Evolutionary conservation across 2,797 vertebrate species (phyloP).

Genomic region (Apogon hyalosoma): DNA sequence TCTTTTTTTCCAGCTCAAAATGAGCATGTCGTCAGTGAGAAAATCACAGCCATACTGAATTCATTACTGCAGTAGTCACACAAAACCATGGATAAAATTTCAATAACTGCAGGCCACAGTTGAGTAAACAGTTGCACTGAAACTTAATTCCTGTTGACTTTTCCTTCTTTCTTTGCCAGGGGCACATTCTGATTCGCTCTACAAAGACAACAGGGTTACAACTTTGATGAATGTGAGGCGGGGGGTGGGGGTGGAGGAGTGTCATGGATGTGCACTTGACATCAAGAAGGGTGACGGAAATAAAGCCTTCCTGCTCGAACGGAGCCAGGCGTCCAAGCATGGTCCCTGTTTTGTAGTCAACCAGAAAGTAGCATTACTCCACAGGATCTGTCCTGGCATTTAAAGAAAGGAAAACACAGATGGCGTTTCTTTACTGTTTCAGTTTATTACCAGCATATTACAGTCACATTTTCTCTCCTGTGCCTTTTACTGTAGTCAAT

Average conservation of each 20-base stretch:
- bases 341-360: constrained; percentile 54
- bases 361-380: constrained; percentile 53
- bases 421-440: constrained; percentile 27
- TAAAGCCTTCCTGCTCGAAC: constrained; percentile 54
- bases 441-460: constrained; percentile 26
- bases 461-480: constrained; percentile 31
- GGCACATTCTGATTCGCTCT: constrained; percentile 94
- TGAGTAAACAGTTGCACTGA: constrained; percentile 99
- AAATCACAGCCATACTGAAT: constrained; percentile 97
- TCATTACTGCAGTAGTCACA: constrained; percentile 98
- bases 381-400: constrained; percentile 37
- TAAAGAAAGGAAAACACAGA: constrained; percentile 34
- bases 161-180: constrained; percentile 96
- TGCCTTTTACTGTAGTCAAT: constrained; percentile 27
- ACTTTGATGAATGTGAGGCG: constrained; percentile 93
- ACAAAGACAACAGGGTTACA: constrained; percentile 96
- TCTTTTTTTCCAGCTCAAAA: constrained; percentile 82
- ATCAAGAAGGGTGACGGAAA: constrained; percentile 65
- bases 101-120: constrained; percentile 99
- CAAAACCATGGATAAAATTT: constrained; percentile 99
- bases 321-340: constrained; percentile 45
- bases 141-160: constrained; percentile 99
- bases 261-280: constrained; percentile 82
- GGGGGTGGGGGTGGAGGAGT: constrained; percentile 80
- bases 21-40: constrained; percentile 91